These are phyloP conservation scores for Myopa tessellatipennis DNA, from an alignment of 2,888 invertebrate genomes.

Conservation along the genomic window DNA sequence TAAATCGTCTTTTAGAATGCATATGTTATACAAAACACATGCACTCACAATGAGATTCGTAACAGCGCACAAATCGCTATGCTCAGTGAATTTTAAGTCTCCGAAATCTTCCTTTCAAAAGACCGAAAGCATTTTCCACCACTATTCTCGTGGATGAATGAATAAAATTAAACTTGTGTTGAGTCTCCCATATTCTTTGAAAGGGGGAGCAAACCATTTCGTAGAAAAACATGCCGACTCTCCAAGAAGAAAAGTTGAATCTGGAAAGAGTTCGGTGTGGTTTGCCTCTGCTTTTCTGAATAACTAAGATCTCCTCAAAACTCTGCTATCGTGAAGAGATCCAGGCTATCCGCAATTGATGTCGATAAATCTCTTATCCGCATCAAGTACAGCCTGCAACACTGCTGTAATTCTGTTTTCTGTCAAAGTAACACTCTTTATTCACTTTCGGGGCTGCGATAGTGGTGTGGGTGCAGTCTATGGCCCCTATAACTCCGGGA, in stretches of 20 bases:
- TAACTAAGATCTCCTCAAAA: constrained; percentile 47
- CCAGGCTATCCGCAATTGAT: constrained; percentile 54
- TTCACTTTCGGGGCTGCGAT: constrained; percentile 47
- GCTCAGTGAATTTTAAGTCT: constrained; percentile 51
- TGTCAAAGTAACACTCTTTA: constrained; percentile 47
- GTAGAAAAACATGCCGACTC: constrained; percentile 49
- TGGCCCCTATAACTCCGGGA: constrained; percentile 48
- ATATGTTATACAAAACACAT: constrained; percentile 50
- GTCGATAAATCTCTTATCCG: constrained; percentile 49
- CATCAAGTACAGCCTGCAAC: constrained; percentile 54
- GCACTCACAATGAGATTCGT: constrained; percentile 47
- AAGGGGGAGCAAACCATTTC: constrained; percentile 53
- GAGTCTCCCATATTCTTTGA: constrained; percentile 54
- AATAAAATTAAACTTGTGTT: constrained; percentile 54
- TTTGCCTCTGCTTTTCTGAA: constrained; percentile 12
- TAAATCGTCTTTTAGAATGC: constrained; percentile 38
- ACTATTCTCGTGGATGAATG: constrained; percentile 52
- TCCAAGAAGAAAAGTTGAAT: constrained; percentile 42
- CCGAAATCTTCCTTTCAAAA: constrained; percentile 55
- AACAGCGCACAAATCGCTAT: constrained; percentile 45
- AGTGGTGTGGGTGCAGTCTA: constrained; percentile 49
- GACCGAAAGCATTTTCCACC: constrained; percentile 54
- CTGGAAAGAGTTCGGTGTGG: constrained; percentile 30
- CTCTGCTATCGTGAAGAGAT: constrained; percentile 50
- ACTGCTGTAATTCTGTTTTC: constrained; percentile 46